Evolutionary conservation across 2,888 invertebrate species (phyloP).

Genomic region (Anthoptus insignis): DNA sequence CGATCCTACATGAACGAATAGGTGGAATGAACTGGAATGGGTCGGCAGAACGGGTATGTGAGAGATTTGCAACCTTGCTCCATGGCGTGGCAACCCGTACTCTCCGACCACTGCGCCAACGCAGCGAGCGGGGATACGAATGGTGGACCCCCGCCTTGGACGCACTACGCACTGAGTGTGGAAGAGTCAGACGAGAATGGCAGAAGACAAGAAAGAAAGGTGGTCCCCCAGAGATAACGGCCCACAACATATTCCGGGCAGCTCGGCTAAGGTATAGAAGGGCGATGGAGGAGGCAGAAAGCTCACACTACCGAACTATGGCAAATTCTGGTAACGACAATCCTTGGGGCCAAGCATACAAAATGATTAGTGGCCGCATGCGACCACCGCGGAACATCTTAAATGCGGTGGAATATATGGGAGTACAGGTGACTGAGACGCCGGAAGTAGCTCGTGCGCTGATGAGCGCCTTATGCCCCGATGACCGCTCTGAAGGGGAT

Average conservation of each 20-base stretch:
- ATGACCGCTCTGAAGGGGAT: too few species aligned
- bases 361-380: constrained; percentile 18
- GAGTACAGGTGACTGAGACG: too few species aligned
- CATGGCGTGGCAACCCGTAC: too few species aligned
- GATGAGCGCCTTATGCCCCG: too few species aligned
- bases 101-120: too few species aligned
- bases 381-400: constrained; percentile 42
- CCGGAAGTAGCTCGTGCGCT: too few species aligned
- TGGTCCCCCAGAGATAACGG: not conserved
- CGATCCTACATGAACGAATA: constrained; percentile 6
- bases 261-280: constrained; percentile 11
- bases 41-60: not conserved
- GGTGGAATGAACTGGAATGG: not conserved
- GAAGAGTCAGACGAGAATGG: constrained; percentile 32
- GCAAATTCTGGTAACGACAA: constrained; percentile 3
- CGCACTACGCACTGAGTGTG: not conserved
- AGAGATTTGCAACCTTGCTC: not conserved
- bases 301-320: too few species aligned
- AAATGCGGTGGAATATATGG: too few species aligned
- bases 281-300: constrained; percentile 34
- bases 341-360: constrained; percentile 46
- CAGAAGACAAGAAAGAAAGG: constrained; percentile 28
- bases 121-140: too few species aligned
- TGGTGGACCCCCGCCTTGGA: constrained; percentile 34
- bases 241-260: not conserved